Base-by-base conservation (phyloP, 1,140 invertebrate species). In the Anadara kagoshimensis region DNA sequence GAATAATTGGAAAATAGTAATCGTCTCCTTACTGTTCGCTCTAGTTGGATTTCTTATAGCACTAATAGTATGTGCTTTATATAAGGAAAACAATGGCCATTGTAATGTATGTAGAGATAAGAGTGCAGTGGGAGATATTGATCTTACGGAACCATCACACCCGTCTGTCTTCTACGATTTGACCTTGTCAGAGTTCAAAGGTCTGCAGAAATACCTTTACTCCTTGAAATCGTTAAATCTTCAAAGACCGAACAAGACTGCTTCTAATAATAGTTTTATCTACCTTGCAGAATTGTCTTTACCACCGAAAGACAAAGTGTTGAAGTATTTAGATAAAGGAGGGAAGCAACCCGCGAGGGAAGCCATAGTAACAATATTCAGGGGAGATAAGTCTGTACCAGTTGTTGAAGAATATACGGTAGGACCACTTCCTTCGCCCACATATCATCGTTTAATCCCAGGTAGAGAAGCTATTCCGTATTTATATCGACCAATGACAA, bases 361-460 rank as follows among this genome's bases (percentile, higher is more conserved):
- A 5, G 85, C 86, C 11, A 83, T 81, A 29, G 86, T 83, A 14
- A 71, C 85, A 0, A 49, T 88, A 11, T 76, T 84, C 41, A 69
- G 84, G 20, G 86, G 86, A 14, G 83, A 87, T 71, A 26, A 78
- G 18, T 49, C 73, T 12, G 72, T 79, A 0, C 82, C 84, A 16
- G 20, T 69, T 18, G 78, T 87, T 8, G 84, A 85, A 44, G 86
- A 88, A 58, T 87, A 85, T 62, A 68, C 83, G 12, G 86, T 88
- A 1, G 82, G 81, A 11, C 82, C 83, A 1, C 49, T 86, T 29
- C 83, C 83, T 11, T 67, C 68, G 3, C 84, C 84, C 1, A 75
- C 45, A 16, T 83, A 79, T 53, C 69, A 82, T 58, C 62, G 57
- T 41, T 64, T 73, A 16, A 70, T 79, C n/a, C 77, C 74, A 45